Conservation (phyloP, 35 echinoderm and acorn worm species). For the Anneissia japonica region DNA sequence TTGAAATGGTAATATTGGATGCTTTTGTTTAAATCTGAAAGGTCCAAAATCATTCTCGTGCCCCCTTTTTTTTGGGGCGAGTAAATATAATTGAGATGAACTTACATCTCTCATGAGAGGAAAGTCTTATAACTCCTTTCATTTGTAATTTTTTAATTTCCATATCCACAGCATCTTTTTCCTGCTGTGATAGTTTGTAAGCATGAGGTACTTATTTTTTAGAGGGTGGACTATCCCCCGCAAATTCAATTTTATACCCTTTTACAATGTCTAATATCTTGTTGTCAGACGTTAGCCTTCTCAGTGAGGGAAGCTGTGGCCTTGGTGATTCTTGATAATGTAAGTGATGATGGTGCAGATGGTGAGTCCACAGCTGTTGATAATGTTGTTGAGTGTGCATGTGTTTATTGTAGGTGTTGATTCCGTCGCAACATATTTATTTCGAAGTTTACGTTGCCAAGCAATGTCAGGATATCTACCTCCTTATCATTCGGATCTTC, state of each 20-base stretch:
- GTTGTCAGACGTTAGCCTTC: conserved; percentile 7
- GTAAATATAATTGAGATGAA: conserved; percentile 46
- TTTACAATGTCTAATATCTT: conserved; percentile 4
- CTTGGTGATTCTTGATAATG: too few species aligned
- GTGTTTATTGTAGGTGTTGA: conserved; percentile 16
- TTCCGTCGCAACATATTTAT: neutral
- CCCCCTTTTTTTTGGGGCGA: conserved; percentile 35
- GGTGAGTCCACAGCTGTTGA: too few species aligned
- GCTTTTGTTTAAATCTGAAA: conserved; percentile 5
- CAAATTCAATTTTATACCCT: conserved; percentile 34
- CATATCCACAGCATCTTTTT: neutral
- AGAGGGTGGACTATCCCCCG: neutral
- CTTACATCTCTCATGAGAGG: neutral
- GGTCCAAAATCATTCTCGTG: conserved; percentile 32
- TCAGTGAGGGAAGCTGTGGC: neutral
- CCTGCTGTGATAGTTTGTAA: conserved; percentile 6
- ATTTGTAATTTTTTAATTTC: conserved; percentile 1
- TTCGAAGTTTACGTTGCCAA: conserved; percentile 25
- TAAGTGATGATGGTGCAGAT: too few species aligned
- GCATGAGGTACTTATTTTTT: neutral
- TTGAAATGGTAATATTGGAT: conserved; percentile 29
- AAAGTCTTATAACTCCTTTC: conserved; percentile 12
- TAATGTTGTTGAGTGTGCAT: too few species aligned
- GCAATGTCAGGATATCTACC: conserved; percentile 14
- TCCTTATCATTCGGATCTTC: conserved; percentile 5